phyloP scores from a whole-genome alignment of 2,113 vertebrate species.

The Variabilichromis moorii region DNA sequence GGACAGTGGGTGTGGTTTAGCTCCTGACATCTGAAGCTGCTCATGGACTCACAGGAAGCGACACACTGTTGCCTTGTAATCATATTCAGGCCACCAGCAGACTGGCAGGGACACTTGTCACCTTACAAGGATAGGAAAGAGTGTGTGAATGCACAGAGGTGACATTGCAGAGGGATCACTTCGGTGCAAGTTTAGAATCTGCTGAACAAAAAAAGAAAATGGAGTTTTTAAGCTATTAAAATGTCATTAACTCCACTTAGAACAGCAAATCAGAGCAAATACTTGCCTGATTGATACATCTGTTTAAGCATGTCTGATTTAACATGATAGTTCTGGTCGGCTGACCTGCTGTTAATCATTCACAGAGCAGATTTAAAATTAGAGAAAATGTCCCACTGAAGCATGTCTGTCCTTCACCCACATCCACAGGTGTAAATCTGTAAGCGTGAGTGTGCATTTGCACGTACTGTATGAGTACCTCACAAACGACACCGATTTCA shows the following conservation, averaged over 20 bases:
- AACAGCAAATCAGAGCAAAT: not conserved
- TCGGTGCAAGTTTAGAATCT: not conserved
- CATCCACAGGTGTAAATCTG: conserved; percentile 1
- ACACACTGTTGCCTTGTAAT: not conserved
- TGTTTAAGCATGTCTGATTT: not conserved
- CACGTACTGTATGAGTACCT: not conserved
- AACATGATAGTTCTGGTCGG: not conserved
- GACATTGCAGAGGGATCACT: not conserved
- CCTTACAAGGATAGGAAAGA: conserved; percentile 54
- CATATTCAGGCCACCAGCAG: not conserved
- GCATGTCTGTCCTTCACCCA: not conserved
- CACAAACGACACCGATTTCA: not conserved
- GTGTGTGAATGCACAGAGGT: not conserved
- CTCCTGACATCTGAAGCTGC: conserved; percentile 7
- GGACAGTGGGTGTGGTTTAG: not conserved
- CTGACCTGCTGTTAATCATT: not conserved
- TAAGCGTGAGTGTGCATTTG: not conserved
- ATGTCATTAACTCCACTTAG: not conserved
- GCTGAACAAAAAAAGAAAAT: not conserved
- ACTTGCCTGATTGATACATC: not conserved
- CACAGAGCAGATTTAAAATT: not conserved
- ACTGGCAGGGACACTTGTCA: not conserved
- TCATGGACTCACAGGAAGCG: not conserved
- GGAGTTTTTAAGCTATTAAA: not conserved
- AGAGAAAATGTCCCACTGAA: not conserved